Percentiles rank a stretch among this genome's conserved stretches.
These are phyloP conservation scores for Celastrina argiolus DNA, from an alignment of 2,888 invertebrate genomes.

Conservation along the genomic window DNA sequence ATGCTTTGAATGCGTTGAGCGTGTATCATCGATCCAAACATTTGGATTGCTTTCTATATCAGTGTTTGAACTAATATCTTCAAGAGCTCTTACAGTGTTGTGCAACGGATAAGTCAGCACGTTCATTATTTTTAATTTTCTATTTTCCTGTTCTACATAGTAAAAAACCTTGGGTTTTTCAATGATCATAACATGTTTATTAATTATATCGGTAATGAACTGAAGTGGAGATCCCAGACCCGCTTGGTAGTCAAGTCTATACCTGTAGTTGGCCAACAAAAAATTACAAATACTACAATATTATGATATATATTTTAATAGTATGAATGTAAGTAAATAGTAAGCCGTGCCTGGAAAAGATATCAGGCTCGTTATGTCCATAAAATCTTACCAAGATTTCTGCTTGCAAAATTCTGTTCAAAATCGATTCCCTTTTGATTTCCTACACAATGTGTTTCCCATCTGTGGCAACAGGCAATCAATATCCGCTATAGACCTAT, in stretches of 20 bases:
- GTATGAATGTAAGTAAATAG: too few species aligned
- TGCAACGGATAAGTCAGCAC: neutral
- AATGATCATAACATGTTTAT: neutral
- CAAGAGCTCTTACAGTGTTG: neutral
- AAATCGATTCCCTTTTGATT: neutral
- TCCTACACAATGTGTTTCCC: neutral
- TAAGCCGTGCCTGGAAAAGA: too few species aligned
- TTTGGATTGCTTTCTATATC: conserved; percentile 25
- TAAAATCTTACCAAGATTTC: neutral
- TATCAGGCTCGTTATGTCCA: too few species aligned
- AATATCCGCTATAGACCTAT: neutral
- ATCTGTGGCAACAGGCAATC: neutral
- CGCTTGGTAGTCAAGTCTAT: too few species aligned
- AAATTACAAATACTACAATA: too few species aligned
- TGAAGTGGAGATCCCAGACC: too few species aligned
- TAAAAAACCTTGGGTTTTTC: neutral
- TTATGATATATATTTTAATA: too few species aligned
- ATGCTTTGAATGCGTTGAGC: conserved; percentile 26
- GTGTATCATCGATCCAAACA: conserved; percentile 27
- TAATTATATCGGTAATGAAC: neutral
- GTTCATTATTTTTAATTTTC: neutral
- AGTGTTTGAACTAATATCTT: neutral
- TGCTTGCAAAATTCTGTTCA: neutral
- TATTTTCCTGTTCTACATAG: neutral
- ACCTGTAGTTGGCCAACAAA: too few species aligned